Percentiles rank a stretch among this genome's conserved stretches.
Conservation (phyloP, 1,140 invertebrate genomes). For the Conus ventricosus region DNA sequence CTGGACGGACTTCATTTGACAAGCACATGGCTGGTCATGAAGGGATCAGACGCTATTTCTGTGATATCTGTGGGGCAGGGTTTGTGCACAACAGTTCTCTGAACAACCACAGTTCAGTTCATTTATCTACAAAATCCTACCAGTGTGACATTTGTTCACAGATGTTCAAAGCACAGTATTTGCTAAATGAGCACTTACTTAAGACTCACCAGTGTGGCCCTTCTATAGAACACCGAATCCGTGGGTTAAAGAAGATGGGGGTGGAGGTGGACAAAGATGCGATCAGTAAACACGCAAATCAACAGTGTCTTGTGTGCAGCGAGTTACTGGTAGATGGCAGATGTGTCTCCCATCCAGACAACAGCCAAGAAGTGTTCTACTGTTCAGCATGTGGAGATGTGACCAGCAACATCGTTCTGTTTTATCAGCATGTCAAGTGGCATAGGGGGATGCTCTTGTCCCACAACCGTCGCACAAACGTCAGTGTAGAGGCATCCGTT, state of each 20-base stretch:
- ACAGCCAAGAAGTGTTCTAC: conserved; percentile 1
- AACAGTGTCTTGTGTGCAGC: neutral
- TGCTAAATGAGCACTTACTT: neutral
- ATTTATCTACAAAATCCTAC: neutral
- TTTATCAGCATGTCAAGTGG: conserved; percentile 17
- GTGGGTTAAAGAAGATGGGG: conserved; percentile 14
- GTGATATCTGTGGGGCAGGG: neutral
- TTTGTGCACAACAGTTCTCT: conserved; percentile 16
- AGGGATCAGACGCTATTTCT: conserved; percentile 2
- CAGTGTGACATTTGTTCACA: conserved; percentile 18
- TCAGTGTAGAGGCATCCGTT: neutral
- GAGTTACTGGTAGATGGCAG: neutral
- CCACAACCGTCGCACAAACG: neutral
- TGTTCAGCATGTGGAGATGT: neutral
- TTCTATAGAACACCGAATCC: neutral
- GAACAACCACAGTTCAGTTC: conserved; percentile 3
- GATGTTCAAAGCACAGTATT: conserved; percentile 7
- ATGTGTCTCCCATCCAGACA: neutral
- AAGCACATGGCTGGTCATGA: neutral
- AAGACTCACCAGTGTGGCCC: conserved; percentile 10
- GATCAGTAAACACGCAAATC: neutral
- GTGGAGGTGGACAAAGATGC: neutral
- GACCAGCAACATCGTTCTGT: neutral
- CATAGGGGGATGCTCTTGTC: neutral
- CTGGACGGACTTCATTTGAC: neutral